phyloP scores from a whole-genome alignment of 2,797 vertebrate species.

The Muscicapa comitata region DNA sequence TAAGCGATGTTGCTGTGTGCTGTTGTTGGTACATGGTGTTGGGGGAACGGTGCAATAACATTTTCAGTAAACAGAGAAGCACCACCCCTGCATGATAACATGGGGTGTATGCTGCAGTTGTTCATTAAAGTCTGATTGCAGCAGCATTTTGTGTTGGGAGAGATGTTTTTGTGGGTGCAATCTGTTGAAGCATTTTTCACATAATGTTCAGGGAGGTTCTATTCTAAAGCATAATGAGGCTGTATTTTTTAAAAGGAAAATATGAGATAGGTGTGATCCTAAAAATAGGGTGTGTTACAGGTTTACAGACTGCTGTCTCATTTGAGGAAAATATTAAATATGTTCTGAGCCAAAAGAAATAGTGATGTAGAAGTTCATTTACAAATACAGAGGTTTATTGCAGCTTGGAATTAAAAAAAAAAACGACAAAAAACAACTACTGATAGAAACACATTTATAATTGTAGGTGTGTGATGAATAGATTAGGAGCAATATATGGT shows the following conservation, averaged over 20 bases:
- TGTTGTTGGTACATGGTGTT: neutral
- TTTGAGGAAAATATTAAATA: conserved; percentile 36
- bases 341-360: neutral
- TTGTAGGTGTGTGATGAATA: neutral
- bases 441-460: neutral
- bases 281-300: conserved; percentile 3
- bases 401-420: neutral
- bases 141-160: neutral
- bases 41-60: neutral
- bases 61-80: conserved; percentile 5
- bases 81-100: neutral
- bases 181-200: neutral
- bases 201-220: neutral
- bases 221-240: neutral
- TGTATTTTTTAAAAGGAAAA: conserved; percentile 38
- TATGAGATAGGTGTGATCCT: conserved; percentile 36
- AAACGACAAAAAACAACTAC: neutral
- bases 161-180: neutral
- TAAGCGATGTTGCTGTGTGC: neutral
- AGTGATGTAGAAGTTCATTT: neutral
- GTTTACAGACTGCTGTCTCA: neutral
- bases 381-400: neutral
- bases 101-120: neutral
- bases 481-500: neutral
- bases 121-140: neutral